Evolutionary conservation across 2,888 invertebrate species (phyloP), one percentile per base, ranked within the genome.

Genomic region (Luperina nickerlii): DNA sequence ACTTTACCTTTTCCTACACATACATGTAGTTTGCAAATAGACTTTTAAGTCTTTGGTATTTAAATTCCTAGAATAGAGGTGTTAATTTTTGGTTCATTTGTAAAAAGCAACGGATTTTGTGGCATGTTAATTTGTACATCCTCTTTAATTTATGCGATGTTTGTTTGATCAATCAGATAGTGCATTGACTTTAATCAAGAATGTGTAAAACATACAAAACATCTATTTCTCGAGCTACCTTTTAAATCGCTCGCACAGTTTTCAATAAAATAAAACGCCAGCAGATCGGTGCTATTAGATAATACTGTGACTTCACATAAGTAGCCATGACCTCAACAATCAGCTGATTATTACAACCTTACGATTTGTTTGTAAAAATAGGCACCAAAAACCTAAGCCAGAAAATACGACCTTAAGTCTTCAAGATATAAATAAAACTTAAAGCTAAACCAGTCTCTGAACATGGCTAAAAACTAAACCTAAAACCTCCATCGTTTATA

Each of bases 401-500:
- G 60, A 81, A 63, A 76, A 66, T 71, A 24, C 54, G 62, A 84
- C 72, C 78, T 73, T 27, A 63, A 54, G 32, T 63, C 72, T 66
- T 70, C 51, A 74, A 67, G 24, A 72, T 63, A 72, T 51, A 74
- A 76, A 87, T 72, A 85, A 77, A 85, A 81, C n/a, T 54, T 27
- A 74, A 82, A 86, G 60, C 42, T n/a, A 74, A 84, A 83, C 76
- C 78, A 69, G 79, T 80, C 74, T 27, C 18, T 71, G 75, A 82
- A 68, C 72, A 80, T 72, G 62, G 69, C 71, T 73, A 76, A 83
- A 83, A 78, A 62, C 78, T 77, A 90, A 89, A 80, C 79, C 87
- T 86, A 78, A 86, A 89, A 84, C 88, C 77, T 87, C 74, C 73
- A 83, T 92, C 92, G 77, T 79, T 83, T 83, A 81, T 70, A 80